A percentile compares a stretch with the other conserved stretches of the same genome.
phyloP scores from a whole-genome alignment of 2,888 invertebrate genomes.

The Tenthredo livida region DNA sequence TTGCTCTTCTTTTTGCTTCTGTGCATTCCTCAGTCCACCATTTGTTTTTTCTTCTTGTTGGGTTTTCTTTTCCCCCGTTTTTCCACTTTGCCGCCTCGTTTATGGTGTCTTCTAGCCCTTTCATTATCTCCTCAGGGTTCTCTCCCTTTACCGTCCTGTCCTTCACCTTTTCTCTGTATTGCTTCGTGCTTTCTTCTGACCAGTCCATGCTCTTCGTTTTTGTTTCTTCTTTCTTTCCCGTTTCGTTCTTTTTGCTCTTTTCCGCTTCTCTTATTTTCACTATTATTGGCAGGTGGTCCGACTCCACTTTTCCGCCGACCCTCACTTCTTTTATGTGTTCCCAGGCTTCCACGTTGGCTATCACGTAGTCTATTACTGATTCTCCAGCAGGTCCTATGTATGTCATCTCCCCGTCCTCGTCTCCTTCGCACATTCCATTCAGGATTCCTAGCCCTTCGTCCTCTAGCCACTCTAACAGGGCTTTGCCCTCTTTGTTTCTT shows the following conservation, averaged over 20 bases:
- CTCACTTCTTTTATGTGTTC: background rate
- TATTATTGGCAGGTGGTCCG: conserved; percentile 40
- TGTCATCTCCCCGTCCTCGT: conserved; percentile 42
- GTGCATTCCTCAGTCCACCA: too few species aligned
- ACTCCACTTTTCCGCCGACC: conserved; percentile 28
- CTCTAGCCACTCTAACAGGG: background rate
- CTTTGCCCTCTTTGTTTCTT: conserved; percentile 42
- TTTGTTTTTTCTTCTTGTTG: too few species aligned
- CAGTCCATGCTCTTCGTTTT: background rate
- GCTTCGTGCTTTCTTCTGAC: background rate
- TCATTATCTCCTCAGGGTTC: too few species aligned
- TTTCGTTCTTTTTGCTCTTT: background rate
- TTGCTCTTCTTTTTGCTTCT: too few species aligned
- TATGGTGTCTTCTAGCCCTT: too few species aligned
- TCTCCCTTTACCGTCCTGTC: background rate
- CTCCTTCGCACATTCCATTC: conserved; percentile 53
- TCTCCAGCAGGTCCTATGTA: too few species aligned
- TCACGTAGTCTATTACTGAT: too few species aligned
- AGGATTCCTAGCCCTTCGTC: conserved; percentile 53
- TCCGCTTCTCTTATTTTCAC: background rate
- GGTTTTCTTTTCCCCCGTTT: too few species aligned
- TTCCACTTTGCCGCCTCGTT: too few species aligned
- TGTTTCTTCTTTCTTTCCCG: background rate
- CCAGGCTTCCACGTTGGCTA: background rate
- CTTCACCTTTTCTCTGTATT: background rate